These are phyloP conservation scores for Cremastobaeus sp. DNA, from an alignment of 2,888 invertebrate species.

Conservation along the genomic window DNA sequence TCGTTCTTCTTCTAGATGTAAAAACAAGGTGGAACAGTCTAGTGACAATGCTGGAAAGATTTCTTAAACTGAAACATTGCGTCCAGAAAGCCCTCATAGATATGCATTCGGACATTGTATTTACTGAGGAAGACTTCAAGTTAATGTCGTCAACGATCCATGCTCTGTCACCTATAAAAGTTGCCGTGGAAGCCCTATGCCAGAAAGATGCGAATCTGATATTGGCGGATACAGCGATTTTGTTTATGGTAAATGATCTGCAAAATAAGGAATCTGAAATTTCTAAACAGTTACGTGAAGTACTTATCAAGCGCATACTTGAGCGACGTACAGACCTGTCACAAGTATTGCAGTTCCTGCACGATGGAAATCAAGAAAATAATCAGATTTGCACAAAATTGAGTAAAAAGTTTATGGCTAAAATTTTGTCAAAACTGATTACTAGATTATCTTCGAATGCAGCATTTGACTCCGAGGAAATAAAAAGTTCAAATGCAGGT, in stretches of 20 bases:
- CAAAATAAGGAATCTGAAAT: neutral
- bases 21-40: slow-evolving; percentile 61
- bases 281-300: neutral
- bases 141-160: neutral
- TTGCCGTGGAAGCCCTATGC: neutral
- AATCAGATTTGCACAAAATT: neutral
- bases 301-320: neutral
- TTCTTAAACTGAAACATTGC: slow-evolving; percentile 7
- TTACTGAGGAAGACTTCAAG: slow-evolving; percentile 7
- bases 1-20: slow-evolving; percentile 60
- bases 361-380: neutral
- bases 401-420: neutral
- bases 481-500: too few relatives aligned
- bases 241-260: neutral
- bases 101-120: too few relatives aligned
- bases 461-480: too few relatives aligned
- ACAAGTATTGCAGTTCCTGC: neutral
- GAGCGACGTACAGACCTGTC: neutral
- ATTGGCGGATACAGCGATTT: neutral
- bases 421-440: neutral
- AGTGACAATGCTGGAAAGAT: slow-evolving; percentile 24
- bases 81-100: too few relatives aligned
- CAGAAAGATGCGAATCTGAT: neutral
- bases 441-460: neutral
- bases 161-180: neutral